Evolutionary conservation across 2,797 vertebrate species (phyloP), one percentile per base, ranked within the genome.

Genomic region (Urophycis tenuis): DNA sequence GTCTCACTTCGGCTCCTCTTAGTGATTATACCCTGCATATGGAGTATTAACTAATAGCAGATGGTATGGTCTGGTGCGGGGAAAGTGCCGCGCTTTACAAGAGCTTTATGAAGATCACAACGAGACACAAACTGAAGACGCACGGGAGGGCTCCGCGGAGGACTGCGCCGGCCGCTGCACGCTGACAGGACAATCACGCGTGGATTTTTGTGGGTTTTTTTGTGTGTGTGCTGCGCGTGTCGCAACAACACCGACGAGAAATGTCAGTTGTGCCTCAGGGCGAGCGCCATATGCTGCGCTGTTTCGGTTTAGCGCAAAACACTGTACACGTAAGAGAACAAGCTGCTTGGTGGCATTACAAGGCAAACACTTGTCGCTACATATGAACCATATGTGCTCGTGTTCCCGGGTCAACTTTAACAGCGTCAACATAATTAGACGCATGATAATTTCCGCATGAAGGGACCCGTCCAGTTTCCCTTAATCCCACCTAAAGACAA

Each of bases 401-500:
- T 4, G 53, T 60, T n/a, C 60, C 60, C 8, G 25, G 60, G 60
- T 67, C 60, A 67, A 67, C 60, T 29, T 86, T 87, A 89, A 77
- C 82, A 77, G 72, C 80, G 79, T 84, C 91, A 87, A 89, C 88
- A 86, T 89, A 90, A 91, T 92, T 91, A 90, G 87, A 84, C 85
- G 80, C 81, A 73, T 83, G 86, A 84, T 88, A 77, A 75, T 83
- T 84, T 81, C 86, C 85, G 89, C 89, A 80, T 31, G 81, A 85
- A 89, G 87, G 85, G 89, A 89, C 87, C 91, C 84, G 88, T 87
- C 88, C 89, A 90, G 88, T 89, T 89, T 86, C 60, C 25, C 88
- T 91, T 87, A 91, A 90, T 81, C 87, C 78, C 87, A 89, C 90
- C 91, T 87, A 82, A 91, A 91, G 87, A 90, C 89, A 89, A 90